phyloP scores from a whole-genome alignment of 1,140 invertebrate genomes.

The Drosophila sucinea region DNA sequence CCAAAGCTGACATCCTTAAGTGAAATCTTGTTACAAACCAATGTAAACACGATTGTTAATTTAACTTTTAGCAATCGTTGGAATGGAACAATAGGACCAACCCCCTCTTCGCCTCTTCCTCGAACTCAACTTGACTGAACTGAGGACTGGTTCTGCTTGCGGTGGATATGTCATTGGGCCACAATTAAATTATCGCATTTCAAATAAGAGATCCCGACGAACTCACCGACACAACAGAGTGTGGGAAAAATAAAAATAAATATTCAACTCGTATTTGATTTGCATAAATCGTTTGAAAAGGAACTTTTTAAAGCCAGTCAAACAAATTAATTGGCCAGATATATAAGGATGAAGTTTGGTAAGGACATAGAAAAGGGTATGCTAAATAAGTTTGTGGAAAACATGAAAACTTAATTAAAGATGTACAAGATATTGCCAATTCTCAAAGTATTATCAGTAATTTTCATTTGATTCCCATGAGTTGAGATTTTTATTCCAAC shows the following conservation, averaged over 20 bases:
- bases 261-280: constrained; percentile 56
- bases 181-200: constrained; percentile 82
- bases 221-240: constrained; percentile 39
- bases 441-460: too few species aligned
- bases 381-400: neutral
- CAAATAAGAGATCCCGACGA: constrained; percentile 56
- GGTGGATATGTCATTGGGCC: constrained; percentile 68
- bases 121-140: constrained; percentile 15
- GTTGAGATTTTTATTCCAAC: too few species aligned
- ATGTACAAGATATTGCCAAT: neutral
- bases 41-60: constrained; percentile 83
- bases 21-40: constrained; percentile 83
- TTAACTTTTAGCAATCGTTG: constrained; percentile 72
- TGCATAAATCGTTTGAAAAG: constrained; percentile 55
- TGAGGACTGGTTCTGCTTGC: constrained; percentile 26
- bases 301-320: constrained; percentile 3
- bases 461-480: too few species aligned
- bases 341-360: neutral
- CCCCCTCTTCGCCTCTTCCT: neutral
- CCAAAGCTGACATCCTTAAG: constrained; percentile 81
- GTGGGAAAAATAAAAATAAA: constrained; percentile 65
- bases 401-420: neutral
- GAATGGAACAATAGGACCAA: constrained; percentile 33
- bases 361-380: constrained; percentile 1
- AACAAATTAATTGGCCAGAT: constrained; percentile 43